Evolutionary conservation across 2,797 vertebrate species (phyloP), one percentile per base, ranked within the genome.

Genomic region (Loris lydekkerianus): DNA sequence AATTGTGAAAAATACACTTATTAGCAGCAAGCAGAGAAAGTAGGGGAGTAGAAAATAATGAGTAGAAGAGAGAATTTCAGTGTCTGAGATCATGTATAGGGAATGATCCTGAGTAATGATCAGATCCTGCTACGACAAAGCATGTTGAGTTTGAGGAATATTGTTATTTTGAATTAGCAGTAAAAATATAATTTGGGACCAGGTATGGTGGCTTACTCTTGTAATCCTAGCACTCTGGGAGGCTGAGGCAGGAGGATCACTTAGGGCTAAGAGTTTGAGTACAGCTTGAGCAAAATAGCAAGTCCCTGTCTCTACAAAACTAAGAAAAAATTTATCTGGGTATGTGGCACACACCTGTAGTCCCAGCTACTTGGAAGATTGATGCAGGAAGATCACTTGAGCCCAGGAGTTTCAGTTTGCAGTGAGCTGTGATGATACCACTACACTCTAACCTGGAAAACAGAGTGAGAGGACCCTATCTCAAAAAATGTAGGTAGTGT

Each of bases 181-280:
- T 90, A 73, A 88, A 96, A 90, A 70, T 85, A 5, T 60, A 92
- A 77, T 53, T 70, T 83, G 61, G 25, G 31, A 3, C 17, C 31
- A 69, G 63, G 31, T n/a, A 69, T 20, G 31, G n/a, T 69, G 65
- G 17, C 65, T 69, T n/a, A 34, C n/a, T n/a, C 65, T n/a, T 69
- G 65, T 69, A 69, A 69, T 69, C 65, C 65, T 69, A 34, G 65
- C 31, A 69, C 65, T 69, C 31, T 69, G 65, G 65, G 65, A n/a
- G 31, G 31, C 65, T 69, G 65, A n/a, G 17, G 31, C 31, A n/a
- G 65, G 65, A 67, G 65, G 15, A n/a, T 67, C 65, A 18, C 65
- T n/a, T 67, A 31, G n/a, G 65, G 31, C 15, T 7, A 67, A 67
- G 65, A n/a, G 15, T 67, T 67, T n/a, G 31, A 67, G 65, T 15